phyloP scores from a whole-genome alignment of 2,888 invertebrate genomes.

The Adelphocoris suturalis region DNA sequence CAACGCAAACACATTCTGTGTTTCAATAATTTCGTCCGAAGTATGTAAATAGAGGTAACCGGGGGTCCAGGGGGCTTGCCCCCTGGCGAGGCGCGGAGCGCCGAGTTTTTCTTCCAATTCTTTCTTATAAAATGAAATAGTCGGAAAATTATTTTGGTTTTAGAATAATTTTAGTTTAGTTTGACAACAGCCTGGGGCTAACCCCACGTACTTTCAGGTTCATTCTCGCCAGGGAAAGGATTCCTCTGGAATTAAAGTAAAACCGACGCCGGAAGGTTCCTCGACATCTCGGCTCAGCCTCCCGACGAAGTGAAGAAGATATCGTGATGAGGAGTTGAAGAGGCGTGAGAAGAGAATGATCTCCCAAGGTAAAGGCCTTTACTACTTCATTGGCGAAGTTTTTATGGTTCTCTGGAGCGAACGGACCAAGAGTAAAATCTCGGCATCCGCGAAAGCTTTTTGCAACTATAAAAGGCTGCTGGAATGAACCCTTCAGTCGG shows the following conservation, averaged over 20 bases:
- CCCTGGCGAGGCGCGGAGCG: too few relatives aligned
- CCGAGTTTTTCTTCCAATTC: too few relatives aligned
- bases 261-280: background rate
- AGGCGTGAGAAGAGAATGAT: conserved; percentile 41
- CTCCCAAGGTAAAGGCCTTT: conserved; percentile 26
- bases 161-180: too few relatives aligned
- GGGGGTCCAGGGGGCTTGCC: too few relatives aligned
- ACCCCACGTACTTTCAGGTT: too few relatives aligned
- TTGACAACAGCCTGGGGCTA: too few relatives aligned
- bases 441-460: conserved; percentile 5
- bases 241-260: background rate
- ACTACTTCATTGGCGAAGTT: conserved; percentile 36
- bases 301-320: background rate
- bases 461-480: conserved; percentile 8
- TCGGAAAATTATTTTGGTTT: too few relatives aligned
- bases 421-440: conserved; percentile 16
- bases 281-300: background rate
- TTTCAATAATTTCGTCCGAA: too few relatives aligned
- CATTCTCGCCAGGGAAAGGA: background rate
- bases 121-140: too few relatives aligned
- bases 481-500: background rate
- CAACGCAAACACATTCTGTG: too few relatives aligned
- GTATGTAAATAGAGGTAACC: too few relatives aligned
- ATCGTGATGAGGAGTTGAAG: conserved; percentile 41
- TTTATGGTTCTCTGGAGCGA: conserved; percentile 5